Evolutionary conservation across 2,888 invertebrate genomes (phyloP).

Genomic region (Hypsopygia costalis): DNA sequence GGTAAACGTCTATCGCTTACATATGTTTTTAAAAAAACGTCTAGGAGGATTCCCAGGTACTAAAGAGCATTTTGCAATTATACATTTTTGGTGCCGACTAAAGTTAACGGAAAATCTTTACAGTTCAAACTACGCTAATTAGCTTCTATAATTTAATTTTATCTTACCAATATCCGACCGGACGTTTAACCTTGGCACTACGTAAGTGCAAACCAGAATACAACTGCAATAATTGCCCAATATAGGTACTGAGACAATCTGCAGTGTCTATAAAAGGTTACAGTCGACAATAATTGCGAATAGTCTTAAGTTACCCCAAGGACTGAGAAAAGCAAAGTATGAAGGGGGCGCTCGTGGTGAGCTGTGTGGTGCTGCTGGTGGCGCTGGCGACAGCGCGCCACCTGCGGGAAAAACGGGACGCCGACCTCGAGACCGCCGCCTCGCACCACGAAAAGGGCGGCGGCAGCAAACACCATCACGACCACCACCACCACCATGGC

Average conservation of each 20-base stretch:
- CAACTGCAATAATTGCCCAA: conserved; percentile 61
- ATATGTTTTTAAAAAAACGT: too few species aligned
- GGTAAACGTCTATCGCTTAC: too few species aligned
- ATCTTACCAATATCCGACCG: conserved; percentile 9
- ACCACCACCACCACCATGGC: conserved; percentile 83
- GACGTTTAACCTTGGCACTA: conserved; percentile 54
- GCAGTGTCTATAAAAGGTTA: conserved; percentile 69
- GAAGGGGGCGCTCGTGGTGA: conserved; percentile 50
- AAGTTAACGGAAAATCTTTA: too few species aligned
- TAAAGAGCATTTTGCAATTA: too few species aligned
- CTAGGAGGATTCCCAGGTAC: too few species aligned
- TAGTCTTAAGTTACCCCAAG: conserved; percentile 47
- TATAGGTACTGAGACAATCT: conserved; percentile 50
- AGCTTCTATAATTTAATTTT: too few species aligned
- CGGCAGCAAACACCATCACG: conserved; percentile 82
- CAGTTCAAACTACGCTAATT: too few species aligned
- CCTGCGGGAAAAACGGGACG: conserved; percentile 63
- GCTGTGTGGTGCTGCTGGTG: conserved; percentile 56
- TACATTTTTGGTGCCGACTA: too few species aligned
- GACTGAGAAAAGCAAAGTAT: conserved; percentile 43
- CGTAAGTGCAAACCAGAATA: conserved; percentile 38
- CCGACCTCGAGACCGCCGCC: conserved; percentile 78
- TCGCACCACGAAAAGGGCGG: conserved; percentile 76
- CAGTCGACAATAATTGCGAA: conserved; percentile 31
- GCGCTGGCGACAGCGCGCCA: conserved; percentile 63